Conservation (phyloP, 2,797 vertebrate genomes). For the Micromesistius poutassou region DNA sequence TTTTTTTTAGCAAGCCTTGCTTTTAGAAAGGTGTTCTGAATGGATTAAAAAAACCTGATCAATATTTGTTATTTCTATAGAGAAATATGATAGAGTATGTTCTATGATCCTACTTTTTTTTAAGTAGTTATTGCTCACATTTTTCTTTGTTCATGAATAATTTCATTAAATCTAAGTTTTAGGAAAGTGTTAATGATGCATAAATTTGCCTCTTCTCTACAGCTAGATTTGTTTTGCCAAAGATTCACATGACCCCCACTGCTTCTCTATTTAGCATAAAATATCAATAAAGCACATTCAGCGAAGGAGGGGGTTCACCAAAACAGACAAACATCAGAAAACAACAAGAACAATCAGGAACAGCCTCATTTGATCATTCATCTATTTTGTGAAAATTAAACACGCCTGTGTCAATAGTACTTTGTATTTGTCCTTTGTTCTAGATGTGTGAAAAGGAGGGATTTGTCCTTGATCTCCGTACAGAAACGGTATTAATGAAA, state of each 20-base stretch:
- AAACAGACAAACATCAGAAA: not conserved
- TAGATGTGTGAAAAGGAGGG: not conserved
- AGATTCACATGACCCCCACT: not conserved
- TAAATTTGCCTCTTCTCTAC: not conserved
- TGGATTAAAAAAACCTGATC: too few relatives aligned
- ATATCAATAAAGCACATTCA: not conserved
- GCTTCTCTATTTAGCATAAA: not conserved
- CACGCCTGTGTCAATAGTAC: not conserved
- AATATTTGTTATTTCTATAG: too few relatives aligned
- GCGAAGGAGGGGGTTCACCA: not conserved
- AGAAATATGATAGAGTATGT: too few relatives aligned
- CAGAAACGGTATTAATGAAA: not conserved
- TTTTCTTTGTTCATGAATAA: not conserved
- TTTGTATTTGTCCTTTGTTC: not conserved
- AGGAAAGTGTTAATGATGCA: not conserved
- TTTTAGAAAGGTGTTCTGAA: too few relatives aligned
- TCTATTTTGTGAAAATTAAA: not conserved
- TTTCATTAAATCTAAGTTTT: not conserved
- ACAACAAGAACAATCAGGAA: constrained; percentile 1
- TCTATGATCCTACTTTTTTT: too few relatives aligned
- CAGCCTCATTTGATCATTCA: not conserved
- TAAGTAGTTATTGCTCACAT: not conserved
- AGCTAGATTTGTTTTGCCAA: not conserved
- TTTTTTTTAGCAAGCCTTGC: too few relatives aligned
- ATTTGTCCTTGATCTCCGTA: not conserved